These are phyloP conservation scores for Bergia puertoricense DNA, from an alignment of 92 coral and sea anemone species.

Conservation along the genomic window DNA sequence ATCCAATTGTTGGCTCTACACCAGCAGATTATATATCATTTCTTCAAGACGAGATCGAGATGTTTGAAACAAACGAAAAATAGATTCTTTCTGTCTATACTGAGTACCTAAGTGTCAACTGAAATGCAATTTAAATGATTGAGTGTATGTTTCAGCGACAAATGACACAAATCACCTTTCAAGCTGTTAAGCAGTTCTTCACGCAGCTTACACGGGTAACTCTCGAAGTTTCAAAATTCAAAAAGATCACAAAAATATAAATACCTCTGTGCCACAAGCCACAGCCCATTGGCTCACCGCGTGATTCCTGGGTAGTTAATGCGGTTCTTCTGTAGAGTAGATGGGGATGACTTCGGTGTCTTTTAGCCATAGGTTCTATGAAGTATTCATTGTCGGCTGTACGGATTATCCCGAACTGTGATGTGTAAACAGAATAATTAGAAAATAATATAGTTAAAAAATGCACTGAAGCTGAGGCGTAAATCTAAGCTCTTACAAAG, in stretches of 20 bases:
- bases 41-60: too few relatives aligned
- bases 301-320: constrained; percentile 27
- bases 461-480: background rate
- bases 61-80: too few relatives aligned
- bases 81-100: background rate
- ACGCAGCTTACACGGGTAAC: background rate
- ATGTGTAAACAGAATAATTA: constrained; percentile 7
- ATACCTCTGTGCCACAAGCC: constrained; percentile 53
- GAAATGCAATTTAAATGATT: background rate
- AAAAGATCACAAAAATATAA: background rate
- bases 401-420: constrained; percentile 69
- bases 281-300: constrained; percentile 47
- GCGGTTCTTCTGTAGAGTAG: constrained; percentile 68
- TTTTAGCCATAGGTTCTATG: constrained; percentile 67
- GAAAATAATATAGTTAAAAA: constrained; percentile 34
- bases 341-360: constrained; percentile 43
- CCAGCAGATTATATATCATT: background rate
- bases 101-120: background rate
- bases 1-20: background rate
- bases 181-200: background rate
- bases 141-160: background rate
- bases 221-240: background rate
- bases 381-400: constrained; percentile 67
- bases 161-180: background rate
- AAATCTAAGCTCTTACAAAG: background rate